Conservation (phyloP, 2,113 vertebrate species). For the Hippopotamus amphibius region DNA sequence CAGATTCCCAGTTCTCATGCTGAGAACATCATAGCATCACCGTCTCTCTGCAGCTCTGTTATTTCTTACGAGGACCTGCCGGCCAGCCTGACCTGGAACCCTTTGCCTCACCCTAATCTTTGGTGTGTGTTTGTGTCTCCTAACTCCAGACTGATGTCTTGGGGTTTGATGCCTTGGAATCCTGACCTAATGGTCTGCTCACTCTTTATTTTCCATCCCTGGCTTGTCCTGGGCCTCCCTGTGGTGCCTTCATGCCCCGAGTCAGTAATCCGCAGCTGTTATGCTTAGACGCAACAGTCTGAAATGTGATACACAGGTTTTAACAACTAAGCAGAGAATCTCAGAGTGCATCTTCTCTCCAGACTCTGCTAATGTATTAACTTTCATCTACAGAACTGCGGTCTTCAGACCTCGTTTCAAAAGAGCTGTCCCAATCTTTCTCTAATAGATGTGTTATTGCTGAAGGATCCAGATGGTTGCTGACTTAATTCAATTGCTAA, state of each 20-base stretch:
- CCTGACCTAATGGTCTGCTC: background rate
- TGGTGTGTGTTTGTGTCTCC: background rate
- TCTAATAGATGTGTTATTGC: slow-evolving; percentile 45
- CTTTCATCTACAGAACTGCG: background rate
- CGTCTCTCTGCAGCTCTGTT: background rate
- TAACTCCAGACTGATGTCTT: background rate
- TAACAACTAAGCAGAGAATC: slow-evolving; percentile 11
- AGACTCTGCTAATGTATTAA: background rate
- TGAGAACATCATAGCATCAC: fast-evolving
- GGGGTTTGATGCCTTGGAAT: background rate
- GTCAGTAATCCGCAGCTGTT: background rate
- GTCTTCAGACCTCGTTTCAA: slow-evolving; percentile 24
- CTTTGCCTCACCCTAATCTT: background rate
- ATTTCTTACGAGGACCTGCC: background rate
- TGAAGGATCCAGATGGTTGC: slow-evolving; percentile 70
- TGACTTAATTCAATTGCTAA: slow-evolving; percentile 75
- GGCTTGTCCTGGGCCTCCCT: background rate
- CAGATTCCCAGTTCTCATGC: too few species aligned
- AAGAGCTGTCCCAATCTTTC: background rate
- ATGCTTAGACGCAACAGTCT: background rate
- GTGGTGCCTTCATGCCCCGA: background rate
- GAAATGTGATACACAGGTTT: background rate
- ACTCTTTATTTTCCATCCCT: background rate
- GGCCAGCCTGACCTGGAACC: background rate
- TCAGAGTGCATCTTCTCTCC: background rate